These are phyloP conservation scores for Venusia cambrica DNA, from an alignment of 2,888 invertebrate species.

Conservation along the genomic window DNA sequence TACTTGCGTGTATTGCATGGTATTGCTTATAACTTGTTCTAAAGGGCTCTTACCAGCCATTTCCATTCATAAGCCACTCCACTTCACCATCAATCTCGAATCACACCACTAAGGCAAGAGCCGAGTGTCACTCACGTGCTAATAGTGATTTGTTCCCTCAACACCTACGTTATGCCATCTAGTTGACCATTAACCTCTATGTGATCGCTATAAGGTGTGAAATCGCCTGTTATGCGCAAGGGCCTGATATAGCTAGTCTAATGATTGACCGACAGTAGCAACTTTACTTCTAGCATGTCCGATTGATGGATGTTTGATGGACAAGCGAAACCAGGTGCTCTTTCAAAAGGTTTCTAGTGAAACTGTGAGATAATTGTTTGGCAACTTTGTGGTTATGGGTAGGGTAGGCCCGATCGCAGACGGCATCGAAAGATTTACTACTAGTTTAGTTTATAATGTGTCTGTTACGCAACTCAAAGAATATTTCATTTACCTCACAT, in stretches of 20 bases:
- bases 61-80: constrained; percentile 45
- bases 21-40: constrained; percentile 1
- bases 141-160: constrained; percentile 59
- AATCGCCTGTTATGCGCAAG: constrained; percentile 29
- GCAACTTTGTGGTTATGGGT: constrained; percentile 14
- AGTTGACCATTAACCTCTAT: constrained; percentile 27
- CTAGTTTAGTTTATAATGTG: no score
- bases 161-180: constrained; percentile 44
- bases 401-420: background rate
- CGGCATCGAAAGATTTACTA: constrained; percentile 1
- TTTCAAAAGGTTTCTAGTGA: constrained; percentile 54
- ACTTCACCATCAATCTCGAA: constrained; percentile 34
- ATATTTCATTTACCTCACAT: no score
- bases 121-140: constrained; percentile 53
- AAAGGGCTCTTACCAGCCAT: constrained; percentile 19
- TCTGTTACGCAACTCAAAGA: no score
- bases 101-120: constrained; percentile 45
- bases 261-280: constrained; percentile 55
- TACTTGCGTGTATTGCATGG: no score
- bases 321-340: constrained; percentile 58
- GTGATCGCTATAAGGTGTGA: constrained; percentile 37
- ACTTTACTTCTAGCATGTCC: constrained; percentile 57
- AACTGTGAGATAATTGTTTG: constrained; percentile 48
- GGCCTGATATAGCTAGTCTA: constrained; percentile 56
- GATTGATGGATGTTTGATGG: constrained; percentile 64